These are phyloP conservation scores for Crotophaga sulcirostris DNA, from an alignment of 2,113 vertebrate genomes.

Conservation along the genomic window DNA sequence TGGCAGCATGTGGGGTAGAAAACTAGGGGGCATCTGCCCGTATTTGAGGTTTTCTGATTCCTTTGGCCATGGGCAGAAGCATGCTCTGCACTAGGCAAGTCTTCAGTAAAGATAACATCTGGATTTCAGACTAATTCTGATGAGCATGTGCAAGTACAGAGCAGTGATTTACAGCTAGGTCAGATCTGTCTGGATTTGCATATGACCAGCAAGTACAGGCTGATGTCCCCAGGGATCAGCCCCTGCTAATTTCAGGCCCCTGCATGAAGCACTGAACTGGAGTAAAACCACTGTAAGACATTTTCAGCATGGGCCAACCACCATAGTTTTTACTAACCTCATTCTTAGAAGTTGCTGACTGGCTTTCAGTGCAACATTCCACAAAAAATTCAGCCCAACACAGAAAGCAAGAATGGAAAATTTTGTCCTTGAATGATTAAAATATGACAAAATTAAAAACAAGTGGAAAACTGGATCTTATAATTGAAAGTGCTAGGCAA, in stretches of 20 bases:
- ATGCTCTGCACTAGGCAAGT: neutral
- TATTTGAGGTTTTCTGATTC: neutral
- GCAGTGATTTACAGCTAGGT: constrained; percentile 38
- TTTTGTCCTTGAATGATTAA: neutral
- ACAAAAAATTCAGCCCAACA: neutral
- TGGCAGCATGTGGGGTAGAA: too few species aligned
- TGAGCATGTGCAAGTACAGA: neutral
- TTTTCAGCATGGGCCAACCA: neutral
- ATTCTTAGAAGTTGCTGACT: constrained; percentile 24
- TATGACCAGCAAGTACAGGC: neutral
- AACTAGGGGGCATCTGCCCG: accelerated
- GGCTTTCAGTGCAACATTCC: neutral
- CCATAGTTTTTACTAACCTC: constrained; percentile 10
- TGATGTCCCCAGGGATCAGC: neutral
- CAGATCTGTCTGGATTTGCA: constrained; percentile 39
- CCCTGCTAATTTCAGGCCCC: neutral
- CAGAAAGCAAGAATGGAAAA: neutral
- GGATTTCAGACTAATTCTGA: constrained; percentile 21
- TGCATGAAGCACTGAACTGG: neutral
- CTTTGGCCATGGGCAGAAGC: neutral
- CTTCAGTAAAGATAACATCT: constrained; percentile 15
- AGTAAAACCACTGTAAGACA: neutral
- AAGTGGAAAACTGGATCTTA: neutral
- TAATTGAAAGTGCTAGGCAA: neutral
- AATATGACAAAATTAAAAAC: constrained; percentile 13